These are phyloP conservation scores for Laupala kohalensis DNA, from an alignment of 1,140 invertebrate genomes.

Conservation along the genomic window DNA sequence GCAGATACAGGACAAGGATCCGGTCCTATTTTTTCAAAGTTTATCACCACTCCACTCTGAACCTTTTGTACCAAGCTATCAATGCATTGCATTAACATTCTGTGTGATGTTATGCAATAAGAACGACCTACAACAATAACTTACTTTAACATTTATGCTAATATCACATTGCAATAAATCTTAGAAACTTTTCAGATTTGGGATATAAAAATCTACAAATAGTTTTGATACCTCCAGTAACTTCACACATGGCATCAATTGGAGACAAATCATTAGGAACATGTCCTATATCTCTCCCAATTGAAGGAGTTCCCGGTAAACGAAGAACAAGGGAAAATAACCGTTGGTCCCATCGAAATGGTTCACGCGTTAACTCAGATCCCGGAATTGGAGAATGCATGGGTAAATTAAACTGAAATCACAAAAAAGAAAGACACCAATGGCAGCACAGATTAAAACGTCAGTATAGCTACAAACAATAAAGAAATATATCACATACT, in stretches of 20 bases:
- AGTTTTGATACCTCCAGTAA: constrained; percentile 74
- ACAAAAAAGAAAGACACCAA: too few relatives aligned
- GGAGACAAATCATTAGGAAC: constrained; percentile 85
- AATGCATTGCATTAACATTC: constrained; percentile 90
- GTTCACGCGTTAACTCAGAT: constrained; percentile 91
- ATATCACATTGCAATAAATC: too few relatives aligned
- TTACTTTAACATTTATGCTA: neutral
- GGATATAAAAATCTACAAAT: too few relatives aligned
- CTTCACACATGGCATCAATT: constrained; percentile 96
- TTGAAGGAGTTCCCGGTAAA: constrained; percentile 63
- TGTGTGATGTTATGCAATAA: constrained; percentile 87
- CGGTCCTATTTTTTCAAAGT: constrained; percentile 90
- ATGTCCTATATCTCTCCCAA: constrained; percentile 48
- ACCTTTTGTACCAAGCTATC: constrained; percentile 95
- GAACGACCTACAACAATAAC: constrained; percentile 60
- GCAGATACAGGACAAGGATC: constrained; percentile 59
- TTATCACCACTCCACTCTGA: constrained; percentile 93
- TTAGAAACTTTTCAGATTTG: too few relatives aligned
- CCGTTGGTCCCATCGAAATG: constrained; percentile 97
- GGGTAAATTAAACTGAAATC: constrained; percentile 69
- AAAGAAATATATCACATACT: neutral
- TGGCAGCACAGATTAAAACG: neutral
- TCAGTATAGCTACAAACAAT: neutral
- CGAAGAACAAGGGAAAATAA: constrained; percentile 89
- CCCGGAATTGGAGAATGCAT: constrained; percentile 89